Conservation (phyloP, 2,797 vertebrate species). For the Pantherophis vulpinus region DNA sequence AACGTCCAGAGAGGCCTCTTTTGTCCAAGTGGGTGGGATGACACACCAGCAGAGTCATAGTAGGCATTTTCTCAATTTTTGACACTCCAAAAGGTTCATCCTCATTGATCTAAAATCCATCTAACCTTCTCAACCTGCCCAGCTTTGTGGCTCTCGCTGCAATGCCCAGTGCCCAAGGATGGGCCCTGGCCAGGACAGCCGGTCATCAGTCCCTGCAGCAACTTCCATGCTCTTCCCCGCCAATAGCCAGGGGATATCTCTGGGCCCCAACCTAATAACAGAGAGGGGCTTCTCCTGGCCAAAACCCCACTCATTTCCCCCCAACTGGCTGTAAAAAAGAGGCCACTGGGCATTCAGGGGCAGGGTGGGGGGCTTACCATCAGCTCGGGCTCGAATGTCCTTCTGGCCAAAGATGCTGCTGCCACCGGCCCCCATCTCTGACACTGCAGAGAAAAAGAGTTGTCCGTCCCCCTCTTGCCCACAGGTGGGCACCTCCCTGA, state of each 20-base stretch:
- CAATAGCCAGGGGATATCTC: neutral
- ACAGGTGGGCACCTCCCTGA: constrained; percentile 54
- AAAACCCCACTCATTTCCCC: neutral
- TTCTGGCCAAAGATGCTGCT: constrained; percentile 64
- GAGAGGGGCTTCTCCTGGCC: neutral
- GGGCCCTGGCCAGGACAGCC: neutral
- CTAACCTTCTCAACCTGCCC: neutral
- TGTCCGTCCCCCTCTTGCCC: constrained; percentile 63
- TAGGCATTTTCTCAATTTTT: neutral
- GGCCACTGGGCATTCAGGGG: neutral
- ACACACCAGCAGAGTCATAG: neutral
- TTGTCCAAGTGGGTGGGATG: neutral
- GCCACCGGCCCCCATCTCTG: constrained; percentile 62
- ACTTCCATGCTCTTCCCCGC: neutral
- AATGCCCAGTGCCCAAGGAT: neutral
- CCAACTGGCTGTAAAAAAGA: fast-evolving
- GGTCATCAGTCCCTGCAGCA: neutral
- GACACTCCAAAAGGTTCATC: neutral
- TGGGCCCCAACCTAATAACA: neutral
- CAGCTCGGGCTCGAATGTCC: constrained; percentile 72
- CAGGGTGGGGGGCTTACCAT: constrained; percentile 65
- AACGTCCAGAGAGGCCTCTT: fast-evolving
- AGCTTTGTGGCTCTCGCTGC: neutral
- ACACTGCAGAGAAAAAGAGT: constrained; percentile 56
- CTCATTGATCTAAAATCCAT: neutral